These are phyloP conservation scores for Ammospiza maritima DNA, from an alignment of 2,797 vertebrate genomes.

Conservation along the genomic window DNA sequence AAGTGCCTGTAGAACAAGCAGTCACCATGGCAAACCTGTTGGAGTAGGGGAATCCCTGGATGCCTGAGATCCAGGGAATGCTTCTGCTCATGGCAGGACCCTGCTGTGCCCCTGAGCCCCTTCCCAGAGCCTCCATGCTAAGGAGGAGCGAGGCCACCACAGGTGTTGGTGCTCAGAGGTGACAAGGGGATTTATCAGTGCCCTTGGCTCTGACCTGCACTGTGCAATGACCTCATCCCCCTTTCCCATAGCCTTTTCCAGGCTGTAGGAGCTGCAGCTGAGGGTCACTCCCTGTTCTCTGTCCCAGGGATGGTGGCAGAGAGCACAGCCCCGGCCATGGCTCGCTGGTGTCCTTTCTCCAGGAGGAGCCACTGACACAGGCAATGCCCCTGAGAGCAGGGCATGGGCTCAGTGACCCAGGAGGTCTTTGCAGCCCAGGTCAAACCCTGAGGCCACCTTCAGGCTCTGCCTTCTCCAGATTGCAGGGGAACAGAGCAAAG, in stretches of 20 bases:
- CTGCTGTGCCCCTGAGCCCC: background rate
- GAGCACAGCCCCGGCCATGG: background rate
- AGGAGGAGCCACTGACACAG: background rate
- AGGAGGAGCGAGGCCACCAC: accelerated
- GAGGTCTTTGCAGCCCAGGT: background rate
- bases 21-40: background rate
- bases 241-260: background rate
- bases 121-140: background rate
- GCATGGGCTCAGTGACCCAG: background rate
- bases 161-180: background rate
- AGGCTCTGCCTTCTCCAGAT: background rate
- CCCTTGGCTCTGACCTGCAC: background rate
- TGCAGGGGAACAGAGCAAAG: background rate
- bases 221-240: accelerated
- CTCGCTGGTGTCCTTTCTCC: accelerated
- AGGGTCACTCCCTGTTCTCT: background rate
- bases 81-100: accelerated
- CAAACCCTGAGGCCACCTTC: background rate
- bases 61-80: background rate
- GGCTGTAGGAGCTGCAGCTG: background rate
- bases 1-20: background rate
- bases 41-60: accelerated
- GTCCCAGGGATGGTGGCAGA: accelerated
- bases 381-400: background rate
- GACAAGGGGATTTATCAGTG: background rate